Evolutionary conservation across 2,113 vertebrate genomes (phyloP).

Genomic region (Syrmaticus mikado): DNA sequence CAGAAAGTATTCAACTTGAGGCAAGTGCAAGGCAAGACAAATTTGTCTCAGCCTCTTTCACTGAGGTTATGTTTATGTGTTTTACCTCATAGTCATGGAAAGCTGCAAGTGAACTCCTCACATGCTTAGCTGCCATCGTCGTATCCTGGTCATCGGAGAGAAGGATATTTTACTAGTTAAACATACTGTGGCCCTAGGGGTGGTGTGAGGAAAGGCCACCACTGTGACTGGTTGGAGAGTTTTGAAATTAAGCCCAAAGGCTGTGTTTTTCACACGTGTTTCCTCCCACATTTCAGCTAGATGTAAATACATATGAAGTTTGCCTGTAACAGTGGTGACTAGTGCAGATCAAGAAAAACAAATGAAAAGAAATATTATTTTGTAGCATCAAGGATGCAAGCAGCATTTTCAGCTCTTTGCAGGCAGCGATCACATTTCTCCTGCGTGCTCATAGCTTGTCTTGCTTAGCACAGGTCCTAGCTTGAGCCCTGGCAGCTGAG

Average conservation of each 20-base stretch:
- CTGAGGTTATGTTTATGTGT: background rate
- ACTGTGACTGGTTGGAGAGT: accelerated
- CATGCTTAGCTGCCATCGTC: background rate
- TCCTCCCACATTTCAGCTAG: background rate
- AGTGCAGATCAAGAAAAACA: background rate
- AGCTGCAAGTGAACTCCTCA: background rate
- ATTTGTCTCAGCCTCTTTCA: background rate
- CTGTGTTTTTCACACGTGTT: accelerated
- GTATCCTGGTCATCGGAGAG: accelerated
- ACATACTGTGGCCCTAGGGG: accelerated
- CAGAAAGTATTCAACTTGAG: background rate
- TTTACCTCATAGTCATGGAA: background rate
- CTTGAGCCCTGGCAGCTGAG: constrained; percentile 50
- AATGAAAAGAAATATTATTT: background rate
- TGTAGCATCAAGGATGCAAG: background rate
- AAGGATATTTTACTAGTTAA: background rate
- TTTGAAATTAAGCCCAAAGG: background rate
- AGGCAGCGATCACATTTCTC: background rate
- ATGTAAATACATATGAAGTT: background rate
- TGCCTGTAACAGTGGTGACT: background rate
- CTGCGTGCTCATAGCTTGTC: background rate
- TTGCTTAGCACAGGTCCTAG: constrained; percentile 10
- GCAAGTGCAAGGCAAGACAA: background rate
- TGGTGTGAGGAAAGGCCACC: background rate
- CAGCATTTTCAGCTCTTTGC: background rate